Evolutionary conservation across 2,888 invertebrate species (phyloP), one percentile per base, ranked within the genome.

Genomic region (Linhomoeus sp.): DNA sequence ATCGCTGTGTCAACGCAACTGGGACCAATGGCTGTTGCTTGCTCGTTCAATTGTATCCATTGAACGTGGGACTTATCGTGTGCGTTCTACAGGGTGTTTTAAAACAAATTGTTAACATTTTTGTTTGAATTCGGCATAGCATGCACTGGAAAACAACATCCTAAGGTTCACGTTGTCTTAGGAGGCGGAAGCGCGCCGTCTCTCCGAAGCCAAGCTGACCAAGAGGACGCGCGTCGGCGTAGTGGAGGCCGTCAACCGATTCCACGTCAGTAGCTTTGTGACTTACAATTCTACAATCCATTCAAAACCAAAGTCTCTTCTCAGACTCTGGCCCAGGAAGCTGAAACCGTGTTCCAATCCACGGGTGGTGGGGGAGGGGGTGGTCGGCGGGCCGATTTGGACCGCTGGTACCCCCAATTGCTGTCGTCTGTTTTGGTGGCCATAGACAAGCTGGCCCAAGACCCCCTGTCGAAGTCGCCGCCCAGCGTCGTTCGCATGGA

Each of bases 401-500:
- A 90, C 64, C 84, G 87, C 63, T 87, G 55, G 41, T 57, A 60
- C 47, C 55, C 50, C 29, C 52, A 55, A 33, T 51, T 63, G 41
- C 51, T 53, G 26, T 52, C 54, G 14, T 79, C 79, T 39, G 81
- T 88, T 71, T 78, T 86, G 67, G 80, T 81, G 56, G 79, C 80
- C 51, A 81, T 90, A 52, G 73, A 76, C 37, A 68, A 75, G 43
- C 80, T 86, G 56, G 78, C 84, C 1, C 72, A 70, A 46, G 83
- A 86, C 59, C 84, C 54, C 2, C 49, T 86, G 67, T 78, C 80
- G 53, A 87, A 87, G 71, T 87, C 87, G 19, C 94, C 92, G 5
- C 76, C 79, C 44, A 81, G 85, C 71, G 86, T 90, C 41, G 76
- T 90, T 44, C 80, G 81, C 69, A 82, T 88, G 79, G 81, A 94